Evolutionary conservation across 2,888 invertebrate species (phyloP).

Genomic region (Lordiphosa fenestrarum): DNA sequence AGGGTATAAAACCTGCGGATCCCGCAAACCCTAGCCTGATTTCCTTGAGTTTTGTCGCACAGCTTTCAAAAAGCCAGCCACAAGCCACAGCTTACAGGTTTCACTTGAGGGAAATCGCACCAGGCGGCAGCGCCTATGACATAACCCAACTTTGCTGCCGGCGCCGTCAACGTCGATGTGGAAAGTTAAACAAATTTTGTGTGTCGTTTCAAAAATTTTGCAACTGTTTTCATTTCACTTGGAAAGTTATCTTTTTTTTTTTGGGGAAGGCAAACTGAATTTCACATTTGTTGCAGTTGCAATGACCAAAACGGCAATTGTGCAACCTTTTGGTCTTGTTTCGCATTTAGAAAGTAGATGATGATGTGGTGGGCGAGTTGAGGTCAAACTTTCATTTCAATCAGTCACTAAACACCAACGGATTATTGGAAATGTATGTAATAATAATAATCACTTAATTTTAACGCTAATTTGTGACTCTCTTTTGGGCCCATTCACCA

Average conservation of each 20-base stretch:
- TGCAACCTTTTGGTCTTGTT: constrained; percentile 28
- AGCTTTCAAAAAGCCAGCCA: constrained; percentile 56
- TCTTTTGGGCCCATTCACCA: constrained; percentile 30
- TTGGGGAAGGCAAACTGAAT: constrained; percentile 36
- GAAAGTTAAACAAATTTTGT: constrained; percentile 65
- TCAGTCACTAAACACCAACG: constrained; percentile 18
- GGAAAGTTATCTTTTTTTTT: constrained; percentile 50
- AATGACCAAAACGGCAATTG: constrained; percentile 31
- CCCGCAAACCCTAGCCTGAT: constrained; percentile 9
- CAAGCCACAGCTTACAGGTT: constrained; percentile 57
- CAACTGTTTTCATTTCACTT: constrained; percentile 51
- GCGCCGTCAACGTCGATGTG: constrained; percentile 34
- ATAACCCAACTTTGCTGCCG: constrained; percentile 51
- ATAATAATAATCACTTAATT: constrained; percentile 74
- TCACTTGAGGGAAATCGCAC: constrained; percentile 72
- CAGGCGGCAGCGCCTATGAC: constrained; percentile 45
- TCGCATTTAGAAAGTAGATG: constrained; percentile 37
- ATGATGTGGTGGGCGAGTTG: constrained; percentile 20
- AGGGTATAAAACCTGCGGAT: constrained; percentile 9
- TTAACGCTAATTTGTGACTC: constrained; percentile 55
- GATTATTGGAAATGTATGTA: constrained; percentile 16
- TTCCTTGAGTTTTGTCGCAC: constrained; percentile 26
- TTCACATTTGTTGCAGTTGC: constrained; percentile 44
- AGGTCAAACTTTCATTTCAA: constrained; percentile 59
- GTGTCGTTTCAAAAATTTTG: constrained; percentile 60